phyloP scores from a whole-genome alignment of 2,888 invertebrate genomes.

The Acleris holmiana region DNA sequence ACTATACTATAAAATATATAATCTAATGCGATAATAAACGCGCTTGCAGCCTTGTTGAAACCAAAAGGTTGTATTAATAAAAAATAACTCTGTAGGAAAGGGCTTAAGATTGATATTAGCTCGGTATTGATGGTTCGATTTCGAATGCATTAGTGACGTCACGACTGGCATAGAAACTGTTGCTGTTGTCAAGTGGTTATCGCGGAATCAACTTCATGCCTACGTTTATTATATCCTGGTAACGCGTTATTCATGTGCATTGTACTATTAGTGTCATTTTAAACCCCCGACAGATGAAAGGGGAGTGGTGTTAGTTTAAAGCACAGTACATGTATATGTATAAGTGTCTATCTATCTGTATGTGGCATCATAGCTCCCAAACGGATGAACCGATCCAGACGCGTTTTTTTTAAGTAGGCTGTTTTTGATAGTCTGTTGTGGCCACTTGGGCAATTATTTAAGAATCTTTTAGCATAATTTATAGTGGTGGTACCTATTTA shows the following conservation, averaged over 20 bases:
- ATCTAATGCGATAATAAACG: constrained; percentile 39
- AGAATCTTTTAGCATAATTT: too few species aligned
- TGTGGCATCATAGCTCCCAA: too few species aligned
- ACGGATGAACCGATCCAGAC: too few species aligned
- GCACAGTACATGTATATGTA: too few species aligned
- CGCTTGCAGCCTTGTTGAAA: constrained; percentile 46
- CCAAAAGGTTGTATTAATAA: not conserved
- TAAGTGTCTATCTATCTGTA: too few species aligned
- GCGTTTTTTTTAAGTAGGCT: too few species aligned
- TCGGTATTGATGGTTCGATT: constrained; percentile 11
- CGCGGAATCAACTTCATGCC: constrained; percentile 40
- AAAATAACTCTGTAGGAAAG: not conserved
- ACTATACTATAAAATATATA: constrained; percentile 39
- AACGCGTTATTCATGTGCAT: not conserved
- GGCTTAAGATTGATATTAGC: not conserved
- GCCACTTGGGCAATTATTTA: too few species aligned
- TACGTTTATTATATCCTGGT: constrained; percentile 22
- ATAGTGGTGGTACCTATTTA: too few species aligned
- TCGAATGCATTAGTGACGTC: constrained; percentile 32
- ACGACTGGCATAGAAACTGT: constrained; percentile 54
- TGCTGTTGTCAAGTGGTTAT: constrained; percentile 65
- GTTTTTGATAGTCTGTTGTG: too few species aligned
- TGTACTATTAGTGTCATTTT: too few species aligned
- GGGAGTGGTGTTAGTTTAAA: too few species aligned
- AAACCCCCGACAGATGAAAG: too few species aligned